Evolutionary conservation across 2,888 invertebrate species (phyloP), one percentile per base, ranked within the genome.

Genomic region (Archaeoteleia sp.): DNA sequence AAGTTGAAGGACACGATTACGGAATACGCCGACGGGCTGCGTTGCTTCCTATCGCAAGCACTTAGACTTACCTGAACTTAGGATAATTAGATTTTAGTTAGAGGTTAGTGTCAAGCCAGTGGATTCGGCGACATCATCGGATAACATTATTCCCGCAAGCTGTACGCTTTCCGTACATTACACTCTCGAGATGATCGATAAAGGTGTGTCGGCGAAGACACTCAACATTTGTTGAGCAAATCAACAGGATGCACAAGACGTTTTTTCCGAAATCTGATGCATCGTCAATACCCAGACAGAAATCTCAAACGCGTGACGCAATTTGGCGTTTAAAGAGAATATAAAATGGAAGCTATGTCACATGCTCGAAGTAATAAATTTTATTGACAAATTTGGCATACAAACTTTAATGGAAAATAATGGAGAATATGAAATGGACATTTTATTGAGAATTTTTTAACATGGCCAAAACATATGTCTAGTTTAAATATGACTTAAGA

Each of bases 41-140:
- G 43, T 68, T 63, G 63, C 63, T 54, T 45, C 48, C 53, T 49
- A 63, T 63, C 68, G 53, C 29, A 45, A 49, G 45, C 54, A 63
- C 68, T 68, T 63, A 63, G 68, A 53, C 62, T 62, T 62, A 57
- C 58, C 58, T 42, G 57, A 53, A 67, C 61, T 57, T 37, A 15
- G 37, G 57, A 57, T 57, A 67, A 67, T 62, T 67, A 57, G 57
- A 62, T 67, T 67, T 53, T 7, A 67, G 67, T 67, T 62, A 48
- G 37, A 42, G 53, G 62, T 57, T 61, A 43, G 40, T 40, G 46
- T 25, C 42, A 40, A 48, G 53, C 58, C 49, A 40, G 51, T 34
- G 43, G 45, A 60, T 53, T 43, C 55, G 39, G 53, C 37, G 57
- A 62, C 67, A 57, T 67, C 62, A 67, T 57, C 57, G 46, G 57